phyloP scores from a whole-genome alignment of 2,113 vertebrate species.

The Saguinus midas region DNA sequence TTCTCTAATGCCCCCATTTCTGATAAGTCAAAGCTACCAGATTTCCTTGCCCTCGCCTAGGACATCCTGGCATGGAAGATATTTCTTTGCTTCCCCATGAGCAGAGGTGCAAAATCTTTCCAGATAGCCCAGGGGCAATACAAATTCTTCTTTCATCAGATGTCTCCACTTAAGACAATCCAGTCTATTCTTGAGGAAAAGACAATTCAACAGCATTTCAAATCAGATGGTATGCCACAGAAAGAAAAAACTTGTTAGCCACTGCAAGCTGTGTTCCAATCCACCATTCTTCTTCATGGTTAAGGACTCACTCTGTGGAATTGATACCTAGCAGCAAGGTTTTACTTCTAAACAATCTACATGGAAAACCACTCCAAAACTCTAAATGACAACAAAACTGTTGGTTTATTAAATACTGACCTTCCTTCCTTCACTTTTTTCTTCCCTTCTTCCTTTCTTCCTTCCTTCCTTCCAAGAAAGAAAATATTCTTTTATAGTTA shows the following conservation, averaged over 20 bases:
- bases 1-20: neutral
- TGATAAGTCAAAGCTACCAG: neutral
- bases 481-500: neutral
- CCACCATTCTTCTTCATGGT: neutral
- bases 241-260: neutral
- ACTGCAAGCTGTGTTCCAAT: neutral
- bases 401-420: neutral
- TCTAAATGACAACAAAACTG: neutral
- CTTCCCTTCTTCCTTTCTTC: too few relatives aligned
- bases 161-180: neutral
- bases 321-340: neutral
- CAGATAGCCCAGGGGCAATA: neutral
- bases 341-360: neutral
- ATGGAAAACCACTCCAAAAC: neutral
- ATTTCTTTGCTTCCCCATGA: neutral
- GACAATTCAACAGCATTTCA: neutral
- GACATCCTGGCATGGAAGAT: neutral
- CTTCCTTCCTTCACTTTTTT: neutral
- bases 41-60: neutral
- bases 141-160: neutral
- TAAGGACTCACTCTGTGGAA: neutral
- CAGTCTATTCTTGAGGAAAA: neutral
- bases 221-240: neutral
- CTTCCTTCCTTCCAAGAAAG: neutral
- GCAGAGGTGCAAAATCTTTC: neutral